Base-by-base conservation (phyloP, 2,888 invertebrate genomes). In the Nemotelus pantherinus region DNA sequence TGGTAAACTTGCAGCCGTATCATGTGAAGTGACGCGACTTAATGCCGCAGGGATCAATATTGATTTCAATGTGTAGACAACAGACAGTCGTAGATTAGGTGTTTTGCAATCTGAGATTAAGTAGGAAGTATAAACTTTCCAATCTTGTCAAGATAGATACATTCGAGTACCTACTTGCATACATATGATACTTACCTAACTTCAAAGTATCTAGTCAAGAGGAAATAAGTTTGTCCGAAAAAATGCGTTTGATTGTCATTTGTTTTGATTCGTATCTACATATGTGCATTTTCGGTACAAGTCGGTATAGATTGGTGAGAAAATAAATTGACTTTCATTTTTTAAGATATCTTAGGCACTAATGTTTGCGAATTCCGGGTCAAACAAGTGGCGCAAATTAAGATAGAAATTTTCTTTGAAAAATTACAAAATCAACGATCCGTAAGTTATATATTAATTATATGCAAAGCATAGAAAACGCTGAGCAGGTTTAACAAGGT, bases 111-210 rank as follows among this genome's bases (percentile, higher is more conserved):
- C 55, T 25, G 44, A 71, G 71, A 71, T 57, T 57, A 57, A 71
- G 58, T 55, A 71, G 71, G 71, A 71, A 71, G 71, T 71, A 71
- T 71, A 55, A 57, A 71, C 71, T 71, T 71, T 71, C 71, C 44
- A 43, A 55, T 71, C 6, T 48, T 10, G 44, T 50, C 53, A 53
- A 68, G 68, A 68, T 68, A 53, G 25, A 25, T 58, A n/a, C 6
- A n/a, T 9, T 5, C 9, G 25, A 58, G 9, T 4, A 58, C 9
- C 5, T 9, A 25, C 9, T 50, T 50, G 58, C n/a, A 58, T n/a
- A 58, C 6, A 50, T 9, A 50, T 50, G 50, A 9, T 50, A 50
- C 9, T 7, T 50, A 9, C 50, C 5, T 50, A 5, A 9, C 5
- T 50, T 50, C 9, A 5, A 9, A 9, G 9, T 50, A 50, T 50